These are phyloP conservation scores for Watsonalla binaria DNA, from an alignment of 2,888 invertebrate species.

Conservation along the genomic window DNA sequence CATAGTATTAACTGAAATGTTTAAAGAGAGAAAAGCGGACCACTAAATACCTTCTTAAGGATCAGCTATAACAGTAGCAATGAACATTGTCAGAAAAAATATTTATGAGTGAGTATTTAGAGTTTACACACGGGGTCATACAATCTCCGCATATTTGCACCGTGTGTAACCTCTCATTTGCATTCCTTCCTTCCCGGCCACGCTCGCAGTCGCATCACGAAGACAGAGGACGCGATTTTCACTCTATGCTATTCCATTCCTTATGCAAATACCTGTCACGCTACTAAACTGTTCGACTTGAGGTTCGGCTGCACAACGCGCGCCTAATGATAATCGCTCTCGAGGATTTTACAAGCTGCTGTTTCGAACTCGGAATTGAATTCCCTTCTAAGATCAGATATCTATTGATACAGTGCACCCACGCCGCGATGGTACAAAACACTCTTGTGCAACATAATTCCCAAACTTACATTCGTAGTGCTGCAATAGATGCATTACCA, in stretches of 20 bases:
- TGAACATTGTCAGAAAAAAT: neutral
- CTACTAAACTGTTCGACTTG: slow-evolving; percentile 27
- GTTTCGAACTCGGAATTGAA: slow-evolving; percentile 2
- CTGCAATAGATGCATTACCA: slow-evolving; percentile 56
- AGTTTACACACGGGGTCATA: slow-evolving; percentile 29
- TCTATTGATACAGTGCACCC: slow-evolving; percentile 35
- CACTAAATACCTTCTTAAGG: too few relatives aligned
- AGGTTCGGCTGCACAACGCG: slow-evolving; percentile 20
- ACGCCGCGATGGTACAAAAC: slow-evolving; percentile 49
- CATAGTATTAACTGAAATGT: too few relatives aligned
- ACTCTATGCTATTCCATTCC: slow-evolving; percentile 62
- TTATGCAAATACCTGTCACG: slow-evolving; percentile 48
- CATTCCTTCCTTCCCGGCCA: slow-evolving; percentile 40
- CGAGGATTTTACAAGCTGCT: slow-evolving; percentile 1
- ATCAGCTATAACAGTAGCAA: neutral
- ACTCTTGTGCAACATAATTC: slow-evolving; percentile 52
- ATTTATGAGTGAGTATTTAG: neutral
- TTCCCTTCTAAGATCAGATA: slow-evolving; percentile 21
- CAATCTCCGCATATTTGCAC: slow-evolving; percentile 35
- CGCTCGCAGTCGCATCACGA: slow-evolving; percentile 40
- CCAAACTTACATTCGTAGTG: slow-evolving; percentile 48
- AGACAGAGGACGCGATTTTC: slow-evolving; percentile 43
- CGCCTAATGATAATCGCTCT: neutral
- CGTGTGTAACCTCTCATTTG: slow-evolving; percentile 50
- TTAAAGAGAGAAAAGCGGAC: too few relatives aligned